Evolutionary conservation across 2,888 invertebrate genomes (phyloP), one percentile per base, ranked within the genome.

Genomic region (Pyrrhosoma nymphula): DNA sequence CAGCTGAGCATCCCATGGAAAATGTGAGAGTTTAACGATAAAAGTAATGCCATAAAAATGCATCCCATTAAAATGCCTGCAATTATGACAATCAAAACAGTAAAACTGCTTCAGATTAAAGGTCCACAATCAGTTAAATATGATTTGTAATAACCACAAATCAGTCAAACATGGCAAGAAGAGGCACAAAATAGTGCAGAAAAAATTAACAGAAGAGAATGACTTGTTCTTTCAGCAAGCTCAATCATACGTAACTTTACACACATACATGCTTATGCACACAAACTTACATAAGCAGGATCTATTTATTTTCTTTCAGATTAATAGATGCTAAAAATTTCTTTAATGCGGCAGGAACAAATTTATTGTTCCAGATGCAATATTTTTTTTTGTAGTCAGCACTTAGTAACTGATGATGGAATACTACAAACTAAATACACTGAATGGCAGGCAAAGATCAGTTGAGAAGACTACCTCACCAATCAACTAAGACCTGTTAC

Each of bases 231-330:
- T 93, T 47, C 93, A 93, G 93, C 69, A 47, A 69, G 93, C 93
- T 55, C 93, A 93, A 93, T 93, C 93, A 93, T 93, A 69, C 93
- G 63, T 93, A 93, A 93, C 63, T 69, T 69, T 93, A 69, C 93
- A 93, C 93, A 93, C 93, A 93, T 93, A 93, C 93, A 93, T 93
- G 93, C 93, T 93, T 93, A 93, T 93, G 93, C 93, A 93, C 69
- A 93, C 69, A 93, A 69, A 93, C 69, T 63, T 93, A 93, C 93
- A 93, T 93, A 93, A 93, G 93, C 93, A 47, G 93, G 60, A 69
- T 89, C 47, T 69, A 69, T 69, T 91, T 91, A 47, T 47, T 89
- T 47, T 93, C 69, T 93, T 93, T 93, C 93, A 69, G 93, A 93
- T 93, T 69, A 69, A 69, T 93, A 93, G 63, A 93, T 69, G 93